Evolutionary conservation across 2,113 vertebrate species (phyloP), one percentile per base, ranked within the genome.

Genomic region (Hoplias malabaricus): DNA sequence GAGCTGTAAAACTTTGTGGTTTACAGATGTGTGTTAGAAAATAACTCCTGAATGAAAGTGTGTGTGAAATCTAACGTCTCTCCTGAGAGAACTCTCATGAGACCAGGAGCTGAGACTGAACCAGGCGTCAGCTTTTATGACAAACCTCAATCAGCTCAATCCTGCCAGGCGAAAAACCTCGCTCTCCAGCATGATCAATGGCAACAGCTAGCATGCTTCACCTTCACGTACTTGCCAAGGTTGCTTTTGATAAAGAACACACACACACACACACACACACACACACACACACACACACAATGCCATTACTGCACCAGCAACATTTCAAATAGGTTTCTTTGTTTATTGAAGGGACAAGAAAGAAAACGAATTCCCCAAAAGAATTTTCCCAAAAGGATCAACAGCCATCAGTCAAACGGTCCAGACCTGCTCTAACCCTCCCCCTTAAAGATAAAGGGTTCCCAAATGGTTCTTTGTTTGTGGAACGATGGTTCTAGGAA

Each of bases 91-190:
- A 48, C 77, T 83, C 84, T 80, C 82, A 57, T 68, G 84, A 84
- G 85, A 89, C 84, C 75, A 79, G 73, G 75, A 75, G 84, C 62
- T 31, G 27, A 7, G 1, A 2, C 1, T 14, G 4, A 82, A 81
- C 73, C 36, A 72, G 77, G 46, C 38, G 7, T 29, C 59, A 73
- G 84, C 88, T 84, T 87, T 86, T 82, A 85, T 86, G 87, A 85
- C 80, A 34, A 84, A 82, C 75, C 83, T 84, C 81, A 87, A 80
- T 86, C 84, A 84, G 71, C 42, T 84, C 23, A 33, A 23, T 61
- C 69, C 75, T 79, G 75, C 83, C 43, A 83, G 75, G n/a, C 80
- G 75, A 82, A 80, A 86, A 70, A 78, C 75, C 73, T 86, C 75
- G 50, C 74, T 86, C 75, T 56, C 74, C 53, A 71, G 68, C 79